Evolutionary conservation across 1,140 invertebrate species (phyloP).

Genomic region (Drosophila fuyamai): DNA sequence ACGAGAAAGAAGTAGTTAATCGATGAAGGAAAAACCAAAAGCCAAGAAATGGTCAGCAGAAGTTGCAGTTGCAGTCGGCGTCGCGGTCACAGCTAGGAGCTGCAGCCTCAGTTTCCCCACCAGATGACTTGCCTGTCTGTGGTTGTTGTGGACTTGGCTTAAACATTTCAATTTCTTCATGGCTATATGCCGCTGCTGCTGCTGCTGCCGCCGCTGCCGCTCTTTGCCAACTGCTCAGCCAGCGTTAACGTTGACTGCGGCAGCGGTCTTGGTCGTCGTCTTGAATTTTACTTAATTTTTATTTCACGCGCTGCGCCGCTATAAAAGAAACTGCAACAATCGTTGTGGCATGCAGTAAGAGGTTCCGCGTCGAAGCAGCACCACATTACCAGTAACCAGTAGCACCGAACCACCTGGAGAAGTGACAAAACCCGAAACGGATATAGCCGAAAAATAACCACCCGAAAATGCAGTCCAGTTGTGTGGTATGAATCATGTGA

Average conservation of each 20-base stretch:
- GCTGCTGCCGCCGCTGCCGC: conserved; percentile 59
- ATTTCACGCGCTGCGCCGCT: conserved; percentile 77
- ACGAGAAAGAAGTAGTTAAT: conserved; percentile 47
- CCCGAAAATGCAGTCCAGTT: conserved; percentile 79
- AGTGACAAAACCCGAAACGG: conserved; percentile 41
- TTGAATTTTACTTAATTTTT: conserved; percentile 80
- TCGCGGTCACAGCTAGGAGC: conserved; percentile 22
- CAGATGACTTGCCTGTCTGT: conserved; percentile 68
- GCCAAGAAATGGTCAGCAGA: conserved; percentile 60
- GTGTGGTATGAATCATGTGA: conserved; percentile 73
- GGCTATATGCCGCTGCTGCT: conserved; percentile 69
- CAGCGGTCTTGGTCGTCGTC: conserved; percentile 47
- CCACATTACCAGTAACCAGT: conserved; percentile 34
- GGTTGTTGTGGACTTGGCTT: conserved; percentile 35
- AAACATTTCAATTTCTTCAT: conserved; percentile 81
- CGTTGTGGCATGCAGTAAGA: conserved; percentile 83
- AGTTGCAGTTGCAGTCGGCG: conserved; percentile 9
- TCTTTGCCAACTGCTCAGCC: conserved; percentile 72
- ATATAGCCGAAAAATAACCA: conserved; percentile 32
- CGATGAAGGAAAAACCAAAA: conserved; percentile 60
- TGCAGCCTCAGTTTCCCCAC: conserved; percentile 46
- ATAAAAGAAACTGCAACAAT: conserved; percentile 83
- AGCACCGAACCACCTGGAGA: conserved; percentile 8
- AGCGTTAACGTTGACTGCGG: conserved; percentile 3
- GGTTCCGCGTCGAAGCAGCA: conserved; percentile 78